Base-by-base conservation (phyloP, 2,797 vertebrate genomes). In the Paguma larvata region DNA sequence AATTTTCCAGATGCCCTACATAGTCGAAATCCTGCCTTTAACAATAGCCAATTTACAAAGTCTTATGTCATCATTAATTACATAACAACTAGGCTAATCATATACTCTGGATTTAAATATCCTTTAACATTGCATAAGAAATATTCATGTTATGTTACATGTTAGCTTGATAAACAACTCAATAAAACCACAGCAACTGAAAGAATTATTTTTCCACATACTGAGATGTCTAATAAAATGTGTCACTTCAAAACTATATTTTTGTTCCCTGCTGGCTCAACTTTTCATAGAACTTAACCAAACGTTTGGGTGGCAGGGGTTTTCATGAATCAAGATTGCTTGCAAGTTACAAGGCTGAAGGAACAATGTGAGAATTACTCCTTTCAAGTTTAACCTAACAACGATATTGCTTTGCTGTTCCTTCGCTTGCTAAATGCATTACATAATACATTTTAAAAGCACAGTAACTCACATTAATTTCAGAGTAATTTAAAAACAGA, bases 221-320 rank as follows among this genome's bases (percentile, higher is more conserved):
- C 68, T 89, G 82, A 89, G 78, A 75, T 93, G 32, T 92, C 89
- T 97, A 97, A 91, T 93, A 96, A 97, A 94, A 85, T 77, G 44
- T 88, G 30, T 53, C 93, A 91, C 75, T 94, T 89, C 46, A 89
- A 89, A 95, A 94, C 41, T 73, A 3, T 68, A 85, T 87, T 97
- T 95, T 92, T 96, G 91, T 89, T 34, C 79, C 85, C 95, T 82
- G 78, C 21, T 90, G 51, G 38, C 85, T 83, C 41, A 65, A 86
- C 94, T 98, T 98, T 38, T 68, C 77, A 97, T 2, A 95, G 68
- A 97, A 96, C 44, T 98, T 98, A 95, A 97, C 83, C 95, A 97
- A 98, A 97, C 97, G 91, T 92, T 98, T 97, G 95, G n/a, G 41
- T 91, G 67, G 38, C 65, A 97, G 70, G 14, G 27, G 32, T 87